These are phyloP conservation scores for Hyalella azteca DNA, from an alignment of 2,888 invertebrate species.

Conservation along the genomic window DNA sequence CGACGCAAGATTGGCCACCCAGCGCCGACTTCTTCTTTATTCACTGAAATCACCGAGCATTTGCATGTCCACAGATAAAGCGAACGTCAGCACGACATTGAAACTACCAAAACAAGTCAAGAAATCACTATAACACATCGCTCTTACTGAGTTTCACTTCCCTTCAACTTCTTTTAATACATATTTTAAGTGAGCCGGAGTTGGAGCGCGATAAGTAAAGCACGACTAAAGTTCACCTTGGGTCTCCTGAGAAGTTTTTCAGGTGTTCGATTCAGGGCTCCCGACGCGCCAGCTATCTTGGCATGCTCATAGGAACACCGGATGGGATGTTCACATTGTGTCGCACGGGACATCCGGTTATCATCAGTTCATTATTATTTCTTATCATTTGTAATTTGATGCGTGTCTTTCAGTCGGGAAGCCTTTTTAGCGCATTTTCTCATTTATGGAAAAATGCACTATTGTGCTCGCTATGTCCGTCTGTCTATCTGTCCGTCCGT, in stretches of 20 bases:
- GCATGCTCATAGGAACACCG: too few species aligned
- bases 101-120: slow-evolving; percentile 33
- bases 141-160: slow-evolving; percentile 33
- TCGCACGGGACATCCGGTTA: too few species aligned
- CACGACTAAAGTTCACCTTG: background rate
- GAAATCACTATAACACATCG: slow-evolving; percentile 30
- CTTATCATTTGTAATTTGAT: too few species aligned
- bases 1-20: slow-evolving; percentile 35
- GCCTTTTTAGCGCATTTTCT: too few species aligned
- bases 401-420: too few species aligned
- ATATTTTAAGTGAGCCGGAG: slow-evolving; percentile 29
- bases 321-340: too few species aligned
- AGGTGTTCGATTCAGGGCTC: background rate
- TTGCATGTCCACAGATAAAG: slow-evolving; percentile 20
- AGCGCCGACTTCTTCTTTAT: slow-evolving; percentile 24
- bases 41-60: slow-evolving; percentile 11
- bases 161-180: slow-evolving; percentile 37
- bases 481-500: too few species aligned
- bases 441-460: too few species aligned
- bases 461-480: too few species aligned
- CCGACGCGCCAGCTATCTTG: background rate
- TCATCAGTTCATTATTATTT: too few species aligned
- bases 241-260: background rate
- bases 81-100: slow-evolving; percentile 25
- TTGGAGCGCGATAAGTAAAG: slow-evolving; percentile 24